Percentiles rank a stretch among this genome's conserved stretches.
These are phyloP conservation scores for Amphilophus citrinellus DNA, from an alignment of 2,113 vertebrate genomes.

Conservation along the genomic window DNA sequence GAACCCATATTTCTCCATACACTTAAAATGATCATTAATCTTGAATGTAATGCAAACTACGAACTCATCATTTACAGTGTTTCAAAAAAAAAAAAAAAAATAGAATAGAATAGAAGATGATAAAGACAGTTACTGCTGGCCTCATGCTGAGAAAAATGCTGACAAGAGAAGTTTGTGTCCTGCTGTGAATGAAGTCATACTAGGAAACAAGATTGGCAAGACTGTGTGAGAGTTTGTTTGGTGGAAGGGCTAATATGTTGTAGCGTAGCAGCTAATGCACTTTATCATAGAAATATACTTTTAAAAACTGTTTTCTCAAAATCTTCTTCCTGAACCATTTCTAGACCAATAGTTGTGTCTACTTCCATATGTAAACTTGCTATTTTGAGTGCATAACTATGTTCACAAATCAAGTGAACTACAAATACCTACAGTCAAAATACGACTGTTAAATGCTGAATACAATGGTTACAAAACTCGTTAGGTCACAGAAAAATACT, in stretches of 20 bases:
- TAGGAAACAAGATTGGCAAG: conserved; percentile 41
- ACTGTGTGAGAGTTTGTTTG: conserved; percentile 57
- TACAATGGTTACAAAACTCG: background rate
- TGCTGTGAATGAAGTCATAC: conserved; percentile 62
- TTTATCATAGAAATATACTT: conserved; percentile 41
- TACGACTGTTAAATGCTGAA: background rate
- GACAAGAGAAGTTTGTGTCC: conserved; percentile 41
- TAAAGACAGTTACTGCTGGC: background rate
- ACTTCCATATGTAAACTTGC: accelerated
- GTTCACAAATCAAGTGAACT: background rate
- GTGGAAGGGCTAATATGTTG: background rate
- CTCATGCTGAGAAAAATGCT: conserved; percentile 42
- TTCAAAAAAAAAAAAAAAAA: conserved; percentile 14
- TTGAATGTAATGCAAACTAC: background rate
- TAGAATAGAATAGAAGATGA: too few species aligned
- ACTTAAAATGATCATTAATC: background rate
- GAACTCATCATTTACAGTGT: background rate
- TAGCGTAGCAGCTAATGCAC: conserved; percentile 22
- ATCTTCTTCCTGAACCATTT: background rate
- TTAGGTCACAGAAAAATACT: background rate
- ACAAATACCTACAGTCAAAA: background rate
- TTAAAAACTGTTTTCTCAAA: background rate
- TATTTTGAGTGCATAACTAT: background rate
- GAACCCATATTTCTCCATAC: background rate
- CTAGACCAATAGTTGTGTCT: background rate